Conservation (phyloP, 1,140 invertebrate genomes). For the Orchesella cincta region DNA sequence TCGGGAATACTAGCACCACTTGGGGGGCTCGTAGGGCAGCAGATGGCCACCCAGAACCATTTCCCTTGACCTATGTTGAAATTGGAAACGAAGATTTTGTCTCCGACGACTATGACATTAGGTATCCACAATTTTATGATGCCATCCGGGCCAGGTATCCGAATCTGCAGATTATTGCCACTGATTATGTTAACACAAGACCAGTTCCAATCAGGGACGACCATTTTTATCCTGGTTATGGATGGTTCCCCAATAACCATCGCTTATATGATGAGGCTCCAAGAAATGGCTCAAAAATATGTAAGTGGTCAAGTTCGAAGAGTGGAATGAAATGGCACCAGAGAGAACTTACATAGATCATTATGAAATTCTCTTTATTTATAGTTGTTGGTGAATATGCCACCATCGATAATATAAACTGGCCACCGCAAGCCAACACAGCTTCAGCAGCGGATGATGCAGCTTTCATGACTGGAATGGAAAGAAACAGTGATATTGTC, state of each 20-base stretch:
- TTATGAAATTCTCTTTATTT: neutral
- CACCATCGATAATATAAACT: neutral
- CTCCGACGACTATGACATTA: neutral
- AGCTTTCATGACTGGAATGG: slow-evolving; percentile 16
- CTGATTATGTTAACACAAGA: neutral
- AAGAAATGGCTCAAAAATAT: slow-evolving; percentile 17
- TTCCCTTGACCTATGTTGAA: slow-evolving; percentile 8
- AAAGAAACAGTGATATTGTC: slow-evolving; percentile 10
- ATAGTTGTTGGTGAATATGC: slow-evolving; percentile 13
- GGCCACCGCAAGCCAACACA: neutral
- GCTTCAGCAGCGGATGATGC: slow-evolving; percentile 7
- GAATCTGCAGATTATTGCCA: neutral
- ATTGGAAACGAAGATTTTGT: slow-evolving; percentile 21
- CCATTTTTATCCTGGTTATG: neutral
- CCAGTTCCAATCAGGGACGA: slow-evolving; percentile 14
- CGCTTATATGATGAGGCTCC: neutral
- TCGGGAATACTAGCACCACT: slow-evolving; percentile 3
- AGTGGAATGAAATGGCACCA: no score
- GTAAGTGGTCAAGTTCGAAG: neutral
- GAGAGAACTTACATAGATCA: no score
- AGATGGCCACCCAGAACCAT: slow-evolving; percentile 18
- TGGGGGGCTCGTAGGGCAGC: neutral
- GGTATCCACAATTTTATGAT: slow-evolving; percentile 6
- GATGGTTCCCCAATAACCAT: slow-evolving; percentile 25
- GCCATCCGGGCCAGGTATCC: neutral